Base-by-base conservation (phyloP, 2,888 invertebrate species). In the Platypus cylindrus region DNA sequence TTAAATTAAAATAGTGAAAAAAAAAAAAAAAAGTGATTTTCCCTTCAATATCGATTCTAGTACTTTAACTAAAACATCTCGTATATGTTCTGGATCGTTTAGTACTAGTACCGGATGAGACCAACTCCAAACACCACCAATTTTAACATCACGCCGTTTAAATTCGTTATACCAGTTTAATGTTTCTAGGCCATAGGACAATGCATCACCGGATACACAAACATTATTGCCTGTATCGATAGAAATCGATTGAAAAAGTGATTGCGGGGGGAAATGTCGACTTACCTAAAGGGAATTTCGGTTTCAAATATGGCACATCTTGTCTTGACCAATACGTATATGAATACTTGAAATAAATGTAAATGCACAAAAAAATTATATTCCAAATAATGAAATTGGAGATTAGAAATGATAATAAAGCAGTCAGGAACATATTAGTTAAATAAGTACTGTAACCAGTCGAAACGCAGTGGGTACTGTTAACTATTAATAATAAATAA, bases 41-140 rank as follows among this genome's bases (percentile, higher is more conserved):
- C n/a, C n/a, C n/a, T n/a, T n/a, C n/a, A n/a, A n/a, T n/a, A n/a
- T n/a, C n/a, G n/a, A n/a, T n/a, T n/a, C n/a, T n/a, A n/a, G n/a
- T 38, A 37, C 41, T 32, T 33, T 44, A n/a, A 28, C 13, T 22
- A 41, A 18, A 15, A 44, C 20, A 36, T 44, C 31, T 13, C 28
- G 36, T 13, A 54, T 44, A 9, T 51, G 26, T 2, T 53, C 52
- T 7, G 51, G 50, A 41, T 53, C 51, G 11, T 47, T 24, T 5
- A 52, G 7, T 1, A 55, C 28, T 4, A 54, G 39, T 5, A 37
- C 37, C 5, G 53, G 53, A 3, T 41, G 40, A 3, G 34, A 12
- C 7, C 34, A 14, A 12, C 39, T 38, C 34, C 40, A 47, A 17
- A 44, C 33, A 9, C 46, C 47, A 16, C 43, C 47, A 22, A 40